These are phyloP conservation scores for Trinectes maculatus DNA, from an alignment of 2,113 vertebrate genomes.

Conservation along the genomic window DNA sequence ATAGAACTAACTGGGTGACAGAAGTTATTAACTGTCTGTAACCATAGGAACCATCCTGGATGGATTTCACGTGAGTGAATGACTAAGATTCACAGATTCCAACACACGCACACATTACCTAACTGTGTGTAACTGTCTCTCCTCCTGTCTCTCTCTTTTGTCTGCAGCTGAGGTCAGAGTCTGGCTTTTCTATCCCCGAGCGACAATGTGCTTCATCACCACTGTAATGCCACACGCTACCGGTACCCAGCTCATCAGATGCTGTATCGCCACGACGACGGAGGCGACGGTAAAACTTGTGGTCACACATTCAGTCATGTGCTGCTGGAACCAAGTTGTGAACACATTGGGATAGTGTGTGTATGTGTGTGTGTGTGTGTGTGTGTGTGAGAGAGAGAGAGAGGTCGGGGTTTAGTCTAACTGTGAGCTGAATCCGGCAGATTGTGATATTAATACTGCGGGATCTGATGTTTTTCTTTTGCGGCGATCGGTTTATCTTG, in stretches of 20 bases:
- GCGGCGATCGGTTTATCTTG: slow-evolving; percentile 51
- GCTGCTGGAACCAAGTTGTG: not conserved
- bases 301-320: slow-evolving; percentile 19
- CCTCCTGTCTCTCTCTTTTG: slow-evolving; percentile 29
- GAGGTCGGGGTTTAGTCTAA: slow-evolving; percentile 29
- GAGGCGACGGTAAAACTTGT: too few species aligned
- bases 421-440: slow-evolving; percentile 46
- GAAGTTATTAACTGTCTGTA: slow-evolving; percentile 4
- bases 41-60: slow-evolving; percentile 1
- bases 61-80: too few species aligned
- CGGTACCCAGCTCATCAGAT: too few species aligned
- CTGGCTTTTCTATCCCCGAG: slow-evolving; percentile 64
- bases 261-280: too few species aligned
- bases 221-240: too few species aligned
- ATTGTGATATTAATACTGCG: slow-evolving; percentile 51
- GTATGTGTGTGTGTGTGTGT: too few species aligned
- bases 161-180: slow-evolving; percentile 65
- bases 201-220: slow-evolving; percentile 36
- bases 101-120: slow-evolving; percentile 41
- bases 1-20: too few species aligned
- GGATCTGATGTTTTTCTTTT: slow-evolving; percentile 60
- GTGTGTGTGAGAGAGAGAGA: too few species aligned
- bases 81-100: slow-evolving; percentile 45
- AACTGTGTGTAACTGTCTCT: slow-evolving; percentile 40
- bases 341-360: not conserved